These are phyloP conservation scores for Perca flavescens DNA, from an alignment of 2,113 vertebrate species.

Conservation along the genomic window DNA sequence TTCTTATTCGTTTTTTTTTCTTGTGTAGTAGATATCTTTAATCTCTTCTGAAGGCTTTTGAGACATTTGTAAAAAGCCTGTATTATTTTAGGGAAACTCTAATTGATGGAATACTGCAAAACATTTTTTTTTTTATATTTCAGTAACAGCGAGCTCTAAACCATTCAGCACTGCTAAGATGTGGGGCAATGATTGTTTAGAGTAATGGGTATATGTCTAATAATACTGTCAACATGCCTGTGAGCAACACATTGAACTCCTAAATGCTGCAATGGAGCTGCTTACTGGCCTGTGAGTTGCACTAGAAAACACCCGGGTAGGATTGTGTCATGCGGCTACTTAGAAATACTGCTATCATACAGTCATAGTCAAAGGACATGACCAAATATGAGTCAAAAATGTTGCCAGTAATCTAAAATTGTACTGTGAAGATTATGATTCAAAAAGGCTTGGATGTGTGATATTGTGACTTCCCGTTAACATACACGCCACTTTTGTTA, in stretches of 20 bases:
- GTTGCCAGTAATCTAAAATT: not conserved
- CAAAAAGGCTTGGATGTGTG: not conserved
- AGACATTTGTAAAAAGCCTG: not conserved
- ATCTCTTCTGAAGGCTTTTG: not conserved
- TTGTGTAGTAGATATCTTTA: not conserved
- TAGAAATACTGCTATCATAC: not conserved
- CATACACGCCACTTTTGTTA: no score
- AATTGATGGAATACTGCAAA: not conserved
- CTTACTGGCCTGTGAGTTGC: not conserved
- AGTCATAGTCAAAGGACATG: not conserved
- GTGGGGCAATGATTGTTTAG: not conserved
- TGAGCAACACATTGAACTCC: not conserved
- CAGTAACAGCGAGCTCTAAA: not conserved
- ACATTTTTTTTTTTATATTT: not conserved
- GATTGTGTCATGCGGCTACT: not conserved
- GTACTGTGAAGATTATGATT: slow-evolving; percentile 6
- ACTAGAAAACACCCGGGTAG: not conserved
- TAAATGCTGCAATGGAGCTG: not conserved
- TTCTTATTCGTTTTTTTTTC: not conserved
- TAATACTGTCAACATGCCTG: not conserved
- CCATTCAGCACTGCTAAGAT: not conserved
- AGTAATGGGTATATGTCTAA: not conserved
- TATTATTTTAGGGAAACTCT: not conserved
- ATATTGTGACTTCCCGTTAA: no score
- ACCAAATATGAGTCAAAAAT: not conserved